Conservation (phyloP, 2,113 vertebrate species). For the Tonatia bakeri region DNA sequence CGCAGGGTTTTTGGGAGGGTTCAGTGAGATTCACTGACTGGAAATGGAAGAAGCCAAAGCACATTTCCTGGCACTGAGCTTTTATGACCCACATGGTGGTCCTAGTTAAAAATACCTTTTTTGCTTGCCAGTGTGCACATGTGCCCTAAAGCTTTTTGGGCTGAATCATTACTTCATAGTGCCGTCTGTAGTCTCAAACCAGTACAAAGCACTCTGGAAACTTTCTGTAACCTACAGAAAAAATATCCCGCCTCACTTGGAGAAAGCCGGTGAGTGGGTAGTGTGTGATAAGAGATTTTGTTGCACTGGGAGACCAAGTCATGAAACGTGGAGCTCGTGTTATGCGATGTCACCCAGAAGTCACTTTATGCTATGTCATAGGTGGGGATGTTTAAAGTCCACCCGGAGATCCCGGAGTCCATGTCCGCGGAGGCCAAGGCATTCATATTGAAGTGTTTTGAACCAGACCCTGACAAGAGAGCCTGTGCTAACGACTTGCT, state of each 20-base stretch:
- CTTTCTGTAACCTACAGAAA: neutral
- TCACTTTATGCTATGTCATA: slow-evolving; percentile 63
- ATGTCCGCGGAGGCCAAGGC: slow-evolving; percentile 97
- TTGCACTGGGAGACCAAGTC: neutral
- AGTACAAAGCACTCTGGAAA: neutral
- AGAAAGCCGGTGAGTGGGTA: neutral
- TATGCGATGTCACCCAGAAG: neutral
- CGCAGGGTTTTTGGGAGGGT: neutral
- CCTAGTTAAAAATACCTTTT: neutral
- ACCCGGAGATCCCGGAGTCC: slow-evolving; percentile 97
- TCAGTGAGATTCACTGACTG: neutral
- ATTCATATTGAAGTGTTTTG: slow-evolving; percentile 96
- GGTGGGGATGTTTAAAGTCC: slow-evolving; percentile 99
- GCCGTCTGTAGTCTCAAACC: neutral
- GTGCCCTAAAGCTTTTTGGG: neutral
- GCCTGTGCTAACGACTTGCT: slow-evolving; percentile 92
- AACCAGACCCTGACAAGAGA: slow-evolving; percentile 94
- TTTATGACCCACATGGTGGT: neutral
- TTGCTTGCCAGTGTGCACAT: neutral
- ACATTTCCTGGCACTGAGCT: neutral
- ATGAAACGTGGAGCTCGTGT: neutral
- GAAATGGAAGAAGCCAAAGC: neutral
- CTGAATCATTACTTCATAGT: neutral
- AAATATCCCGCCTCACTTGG: neutral
- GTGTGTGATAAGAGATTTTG: neutral